Evolutionary conservation across 2,888 invertebrate genomes (phyloP), one percentile per base, ranked within the genome.

Genomic region (Dasypogon diadema): DNA sequence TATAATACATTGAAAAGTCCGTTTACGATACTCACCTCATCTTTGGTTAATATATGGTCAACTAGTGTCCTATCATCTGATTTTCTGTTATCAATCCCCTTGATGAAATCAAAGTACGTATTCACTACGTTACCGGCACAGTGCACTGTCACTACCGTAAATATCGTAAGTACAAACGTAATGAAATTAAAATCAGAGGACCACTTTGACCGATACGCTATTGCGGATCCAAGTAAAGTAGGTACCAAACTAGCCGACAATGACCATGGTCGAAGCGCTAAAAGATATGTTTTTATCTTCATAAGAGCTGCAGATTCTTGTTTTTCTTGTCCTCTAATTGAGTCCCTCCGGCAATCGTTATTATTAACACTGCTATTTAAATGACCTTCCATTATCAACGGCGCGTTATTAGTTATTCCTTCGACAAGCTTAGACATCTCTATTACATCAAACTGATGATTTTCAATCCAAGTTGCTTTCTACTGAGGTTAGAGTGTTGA

Each of bases 61-160:
- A 98, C 97, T 74, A 98, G 88, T 80, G 96, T 97, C 82, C 97
- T 90, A 84, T 98, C 98, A 83, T 98, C 97, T 80, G 96, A 95
- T 87, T 94, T 96, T 78, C 94, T 90, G 84, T 93, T 94, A 85
- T 98, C 98, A 75, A 98, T 96, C 58, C 95, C 98, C 87, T 95
- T 95, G 34, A 95, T 91, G 84, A 94, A 98, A 86, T 98, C 98
- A 84, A 93, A 98, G 85, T 97, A 98, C 0, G 98, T 98, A 85
- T 98, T 98, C 22, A 98, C 97, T 48, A 98, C 92, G 87, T 98
- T 98, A 72, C 97, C 98, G 77, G 98, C 98, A 77, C 97, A 96
- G 84, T 98, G 98, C 2, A 98, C 98, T 1, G 94, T 94, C 77
- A 97, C 89, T 21, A 96, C 93, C 2, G 96, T 97, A 81, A 95